A percentile compares a stretch with the other conserved stretches of the same genome.
Conservation (phyloP, 2,888 invertebrate species). For the Liposcelis brunnea region DNA sequence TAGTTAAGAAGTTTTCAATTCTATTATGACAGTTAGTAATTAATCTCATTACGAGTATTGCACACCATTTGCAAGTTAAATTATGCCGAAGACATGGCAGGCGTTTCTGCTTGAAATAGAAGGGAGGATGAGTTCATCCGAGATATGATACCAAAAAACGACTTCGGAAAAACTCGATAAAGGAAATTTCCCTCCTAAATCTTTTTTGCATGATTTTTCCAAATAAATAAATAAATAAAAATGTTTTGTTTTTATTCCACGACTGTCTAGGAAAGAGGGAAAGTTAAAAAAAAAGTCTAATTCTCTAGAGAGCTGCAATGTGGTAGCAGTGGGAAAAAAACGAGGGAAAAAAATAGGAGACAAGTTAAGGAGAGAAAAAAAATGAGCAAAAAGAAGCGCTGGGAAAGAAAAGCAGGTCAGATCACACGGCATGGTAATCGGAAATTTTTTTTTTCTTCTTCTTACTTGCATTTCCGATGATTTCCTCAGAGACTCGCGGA, state of each 20-base stretch:
- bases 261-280: background rate
- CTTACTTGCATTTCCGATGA: conserved; percentile 48
- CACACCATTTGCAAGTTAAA: too few relatives aligned
- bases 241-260: background rate
- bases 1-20: too few relatives aligned
- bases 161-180: too few relatives aligned
- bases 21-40: too few relatives aligned
- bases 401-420: conserved; percentile 9
- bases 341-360: background rate
- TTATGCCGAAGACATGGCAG: too few relatives aligned
- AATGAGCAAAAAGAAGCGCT: background rate
- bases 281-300: conserved; percentile 1
- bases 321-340: background rate
- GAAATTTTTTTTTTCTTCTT: conserved; percentile 10
- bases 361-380: background rate
- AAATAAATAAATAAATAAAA: too few relatives aligned
- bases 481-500: conserved; percentile 47
- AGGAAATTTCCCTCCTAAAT: too few relatives aligned
- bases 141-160: too few relatives aligned
- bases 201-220: too few relatives aligned
- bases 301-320: conserved; percentile 1
- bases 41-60: too few relatives aligned
- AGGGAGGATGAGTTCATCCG: too few relatives aligned
- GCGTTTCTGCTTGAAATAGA: too few relatives aligned
- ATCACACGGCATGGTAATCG: conserved; percentile 17